Percentiles rank a stretch among this genome's conserved stretches.
Evolutionary conservation across 2,113 vertebrate genomes (phyloP).

Genomic region (Halichoerus grypus): DNA sequence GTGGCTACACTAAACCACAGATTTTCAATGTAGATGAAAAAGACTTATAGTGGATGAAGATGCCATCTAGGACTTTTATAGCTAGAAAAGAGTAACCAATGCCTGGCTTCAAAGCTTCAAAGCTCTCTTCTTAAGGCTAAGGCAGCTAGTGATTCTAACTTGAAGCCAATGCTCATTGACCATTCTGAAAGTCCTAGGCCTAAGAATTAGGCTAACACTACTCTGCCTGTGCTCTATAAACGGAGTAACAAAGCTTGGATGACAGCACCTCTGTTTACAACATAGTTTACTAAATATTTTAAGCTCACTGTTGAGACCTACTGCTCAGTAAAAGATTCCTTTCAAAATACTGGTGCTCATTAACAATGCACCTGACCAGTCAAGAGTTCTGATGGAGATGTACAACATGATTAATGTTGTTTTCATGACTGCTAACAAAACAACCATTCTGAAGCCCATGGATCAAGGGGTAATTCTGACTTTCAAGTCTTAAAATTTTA

Average conservation of each 20-base stretch:
- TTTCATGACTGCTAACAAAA: neutral
- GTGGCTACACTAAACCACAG: neutral
- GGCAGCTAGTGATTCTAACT: neutral
- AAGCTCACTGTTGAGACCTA: no score
- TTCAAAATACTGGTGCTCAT: no score
- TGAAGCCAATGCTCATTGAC: neutral
- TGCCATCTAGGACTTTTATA: neutral
- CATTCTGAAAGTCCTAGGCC: no score
- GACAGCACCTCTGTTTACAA: no score
- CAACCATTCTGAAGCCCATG: neutral
- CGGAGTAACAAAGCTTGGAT: no score
- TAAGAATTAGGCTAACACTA: no score
- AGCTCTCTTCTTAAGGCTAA: neutral
- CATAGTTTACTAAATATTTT: no score
- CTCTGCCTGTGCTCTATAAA: no score
- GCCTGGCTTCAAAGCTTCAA: neutral
- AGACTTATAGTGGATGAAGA: neutral
- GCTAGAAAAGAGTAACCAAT: neutral
- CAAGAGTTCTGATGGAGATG: neutral
- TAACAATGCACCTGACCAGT: neutral
- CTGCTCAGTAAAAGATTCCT: no score
- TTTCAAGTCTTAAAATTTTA: neutral
- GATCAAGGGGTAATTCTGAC: neutral
- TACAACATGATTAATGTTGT: neutral
- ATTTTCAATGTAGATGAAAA: neutral